Evolutionary conservation across 2,113 vertebrate genomes (phyloP).

Genomic region (Syrmaticus mikado): DNA sequence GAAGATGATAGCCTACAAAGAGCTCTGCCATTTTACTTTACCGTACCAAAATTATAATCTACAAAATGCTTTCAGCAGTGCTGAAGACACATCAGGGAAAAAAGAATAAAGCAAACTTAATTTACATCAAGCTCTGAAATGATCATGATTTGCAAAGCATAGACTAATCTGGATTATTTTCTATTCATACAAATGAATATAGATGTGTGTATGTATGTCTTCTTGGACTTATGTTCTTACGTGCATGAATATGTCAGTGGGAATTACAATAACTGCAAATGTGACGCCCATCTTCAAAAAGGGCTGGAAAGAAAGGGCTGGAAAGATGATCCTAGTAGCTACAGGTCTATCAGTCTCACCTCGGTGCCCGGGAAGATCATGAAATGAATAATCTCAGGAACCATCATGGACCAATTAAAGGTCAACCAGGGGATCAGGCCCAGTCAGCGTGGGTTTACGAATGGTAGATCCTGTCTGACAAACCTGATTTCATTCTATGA

Average conservation of each 20-base stretch:
- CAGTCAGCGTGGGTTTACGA: no score
- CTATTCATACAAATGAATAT: neutral
- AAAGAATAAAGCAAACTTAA: neutral
- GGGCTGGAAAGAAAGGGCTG: no score
- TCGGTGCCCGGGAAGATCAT: no score
- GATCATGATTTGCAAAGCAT: neutral
- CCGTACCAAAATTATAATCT: neutral
- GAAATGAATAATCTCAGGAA: no score
- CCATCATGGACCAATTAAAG: no score
- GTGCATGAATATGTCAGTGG: neutral
- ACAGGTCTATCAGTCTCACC: no score
- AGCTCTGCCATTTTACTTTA: neutral
- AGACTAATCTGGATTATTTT: neutral
- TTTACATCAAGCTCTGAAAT: neutral
- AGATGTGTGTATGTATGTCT: neutral
- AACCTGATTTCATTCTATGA: no score
- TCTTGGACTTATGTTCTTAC: fast-evolving
- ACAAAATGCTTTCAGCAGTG: neutral
- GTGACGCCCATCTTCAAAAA: no score
- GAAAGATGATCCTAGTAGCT: no score
- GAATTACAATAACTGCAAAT: neutral
- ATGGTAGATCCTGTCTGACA: no score
- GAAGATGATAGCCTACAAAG: neutral
- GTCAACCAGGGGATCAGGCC: no score
- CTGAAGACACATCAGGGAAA: neutral